Evolutionary conservation across 1,140 invertebrate species (phyloP), one percentile per base, ranked within the genome.

Genomic region (Acromyrmex charruanus): DNA sequence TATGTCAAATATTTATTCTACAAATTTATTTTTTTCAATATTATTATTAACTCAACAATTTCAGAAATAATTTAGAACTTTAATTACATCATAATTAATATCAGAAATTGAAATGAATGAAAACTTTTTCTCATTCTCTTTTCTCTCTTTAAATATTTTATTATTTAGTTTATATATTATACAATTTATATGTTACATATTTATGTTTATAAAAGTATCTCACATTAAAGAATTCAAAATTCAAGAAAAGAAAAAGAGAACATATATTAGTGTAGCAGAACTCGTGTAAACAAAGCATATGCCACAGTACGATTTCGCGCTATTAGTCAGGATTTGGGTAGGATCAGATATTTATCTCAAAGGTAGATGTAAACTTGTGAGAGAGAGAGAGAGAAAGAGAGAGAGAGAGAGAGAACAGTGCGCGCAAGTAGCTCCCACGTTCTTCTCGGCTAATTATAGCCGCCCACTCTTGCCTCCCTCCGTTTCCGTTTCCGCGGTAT

Each of bases 361-460:
- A 35, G 55, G 25, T 66, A 21, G 61, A 79, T 53, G 49, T 59
- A 49, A 79, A 55, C 7, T 35, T 25, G 31, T 31, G 31, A 68
- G 49, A 28, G 5, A n/a, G 25, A n/a, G 49, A n/a, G 51, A 72
- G 51, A 55, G 51, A 72, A 28, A 55, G 12, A 39, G 71, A 74
- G 18, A 58, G 39, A 69, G 39, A 49, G 59, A 69, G 63, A n/a
- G 25, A 69, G 51, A 39, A 35, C 49, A 28, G 35, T 49, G 74
- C 21, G 59, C 71, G 82, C 82, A 77, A 85, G 82, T 77, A 25
- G 59, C 49, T 77, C 16, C 35, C 74, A 28, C 21, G 51, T 79
- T 58, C 63, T 66, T 74, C 65, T 39, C 39, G 31, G 63, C 61
- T 90, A 90, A 90, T 89, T 90, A 87, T 79, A 87, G 63, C 59